Evolutionary conservation across 2,113 vertebrate species (phyloP).

Genomic region (Spea multiplicata): DNA sequence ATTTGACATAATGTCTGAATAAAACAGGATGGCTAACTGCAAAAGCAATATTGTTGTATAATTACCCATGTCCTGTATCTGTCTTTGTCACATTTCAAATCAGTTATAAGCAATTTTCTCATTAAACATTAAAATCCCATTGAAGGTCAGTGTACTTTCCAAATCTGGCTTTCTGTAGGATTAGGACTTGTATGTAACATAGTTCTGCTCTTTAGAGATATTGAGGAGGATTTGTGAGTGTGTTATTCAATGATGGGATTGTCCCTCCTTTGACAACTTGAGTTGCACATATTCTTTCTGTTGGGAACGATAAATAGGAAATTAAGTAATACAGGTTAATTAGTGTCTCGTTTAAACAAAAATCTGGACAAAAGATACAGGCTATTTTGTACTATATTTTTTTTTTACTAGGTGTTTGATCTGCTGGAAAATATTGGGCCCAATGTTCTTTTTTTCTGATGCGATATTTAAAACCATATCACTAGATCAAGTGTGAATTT

Average conservation of each 20-base stretch:
- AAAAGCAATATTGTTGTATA: conserved; percentile 10
- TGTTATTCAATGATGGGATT: conserved; percentile 14
- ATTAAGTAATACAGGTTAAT: conserved; percentile 39
- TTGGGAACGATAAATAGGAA: conserved; percentile 34
- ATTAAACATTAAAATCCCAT: conserved; percentile 36
- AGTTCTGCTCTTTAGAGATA: conserved; percentile 34
- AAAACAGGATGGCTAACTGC: conserved; percentile 5
- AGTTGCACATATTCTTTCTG: conserved; percentile 25
- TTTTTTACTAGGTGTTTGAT: not conserved
- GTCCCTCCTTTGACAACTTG: conserved; percentile 16
- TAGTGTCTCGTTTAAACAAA: conserved; percentile 21
- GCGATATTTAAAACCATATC: not conserved
- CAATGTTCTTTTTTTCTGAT: too few species aligned
- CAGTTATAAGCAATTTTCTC: conserved; percentile 26
- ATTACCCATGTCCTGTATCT: conserved; percentile 33
- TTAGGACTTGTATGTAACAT: conserved; percentile 20
- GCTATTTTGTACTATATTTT: conserved; percentile 10
- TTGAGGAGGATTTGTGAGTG: conserved; percentile 26
- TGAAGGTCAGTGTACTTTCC: conserved; percentile 33
- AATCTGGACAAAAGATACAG: conserved; percentile 13
- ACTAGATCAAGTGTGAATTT: not conserved
- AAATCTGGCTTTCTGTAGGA: conserved; percentile 14
- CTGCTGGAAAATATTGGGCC: too few species aligned
- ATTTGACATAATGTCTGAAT: conserved; percentile 25
- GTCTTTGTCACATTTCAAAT: conserved; percentile 39